phyloP scores from a whole-genome alignment of 2,888 invertebrate species.

The Timandra comae region DNA sequence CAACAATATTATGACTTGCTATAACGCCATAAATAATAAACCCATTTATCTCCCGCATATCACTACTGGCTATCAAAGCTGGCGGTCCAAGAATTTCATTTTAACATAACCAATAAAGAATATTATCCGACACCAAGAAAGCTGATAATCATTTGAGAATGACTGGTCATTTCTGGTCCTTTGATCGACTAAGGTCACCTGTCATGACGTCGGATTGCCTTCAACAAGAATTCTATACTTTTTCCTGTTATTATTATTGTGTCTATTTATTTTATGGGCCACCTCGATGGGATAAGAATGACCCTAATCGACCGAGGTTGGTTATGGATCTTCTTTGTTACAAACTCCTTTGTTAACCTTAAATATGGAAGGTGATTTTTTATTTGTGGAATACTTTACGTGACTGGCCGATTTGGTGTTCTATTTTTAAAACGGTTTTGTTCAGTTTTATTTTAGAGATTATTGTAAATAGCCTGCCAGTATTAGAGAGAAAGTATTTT shows the following conservation, averaged over 20 bases:
- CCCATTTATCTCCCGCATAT: no score
- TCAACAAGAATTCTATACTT: slow-evolving; percentile 40
- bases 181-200: slow-evolving; percentile 60
- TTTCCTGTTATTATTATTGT: slow-evolving; percentile 44
- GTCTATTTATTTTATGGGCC: slow-evolving; percentile 53
- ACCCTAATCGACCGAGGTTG: slow-evolving; percentile 46
- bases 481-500: no score
- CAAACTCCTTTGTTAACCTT: slow-evolving; percentile 19
- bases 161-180: slow-evolving; percentile 52
- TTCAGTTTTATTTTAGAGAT: no score
- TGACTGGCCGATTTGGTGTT: not conserved
- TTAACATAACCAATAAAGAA: slow-evolving; percentile 34
- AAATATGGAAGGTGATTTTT: slow-evolving; percentile 4
- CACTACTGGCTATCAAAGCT: no score
- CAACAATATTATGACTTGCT: no score
- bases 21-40: no score
- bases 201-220: slow-evolving; percentile 55
- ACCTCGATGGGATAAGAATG: slow-evolving; percentile 31
- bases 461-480: no score
- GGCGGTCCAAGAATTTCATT: slow-evolving; percentile 25
- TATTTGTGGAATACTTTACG: no score
- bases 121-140: slow-evolving; percentile 40
- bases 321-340: slow-evolving; percentile 22
- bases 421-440: no score
- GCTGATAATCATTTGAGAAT: slow-evolving; percentile 58